Percentiles rank a stretch among this genome's conserved stretches.
Evolutionary conservation across 2,113 vertebrate genomes (phyloP).

Genomic region (Odontophorus gujanensis): DNA sequence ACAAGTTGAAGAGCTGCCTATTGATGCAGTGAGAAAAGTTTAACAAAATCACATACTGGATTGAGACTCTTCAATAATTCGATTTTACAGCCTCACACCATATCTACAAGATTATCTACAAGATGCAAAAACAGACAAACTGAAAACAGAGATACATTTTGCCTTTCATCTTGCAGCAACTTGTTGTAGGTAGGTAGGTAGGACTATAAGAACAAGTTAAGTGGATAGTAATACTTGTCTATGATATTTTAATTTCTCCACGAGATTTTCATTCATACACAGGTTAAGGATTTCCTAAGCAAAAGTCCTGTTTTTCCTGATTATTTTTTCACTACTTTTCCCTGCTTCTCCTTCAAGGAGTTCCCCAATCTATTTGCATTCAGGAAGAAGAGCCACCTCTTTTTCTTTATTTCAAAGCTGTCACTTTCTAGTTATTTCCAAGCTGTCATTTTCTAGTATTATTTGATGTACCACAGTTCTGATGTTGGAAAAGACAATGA

Average conservation of each 20-base stretch:
- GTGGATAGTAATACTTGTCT: not conserved
- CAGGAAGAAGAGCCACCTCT: not conserved
- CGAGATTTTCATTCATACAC: not conserved
- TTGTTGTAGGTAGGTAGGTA: no score
- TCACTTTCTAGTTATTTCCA: not conserved
- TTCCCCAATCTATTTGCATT: rapidly evolving
- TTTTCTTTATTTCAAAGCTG: not conserved
- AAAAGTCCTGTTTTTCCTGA: not conserved
- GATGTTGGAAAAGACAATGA: not conserved
- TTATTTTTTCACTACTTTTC: not conserved
- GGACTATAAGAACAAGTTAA: not conserved
- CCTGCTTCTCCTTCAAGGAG: not conserved
- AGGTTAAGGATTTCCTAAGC: not conserved
- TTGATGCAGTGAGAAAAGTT: not conserved
- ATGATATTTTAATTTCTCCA: not conserved
- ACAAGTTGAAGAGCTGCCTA: not conserved
- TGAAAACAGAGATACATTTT: not conserved
- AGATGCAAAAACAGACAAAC: not conserved
- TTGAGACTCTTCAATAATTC: not conserved
- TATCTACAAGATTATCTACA: not conserved
- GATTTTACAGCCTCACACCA: not conserved
- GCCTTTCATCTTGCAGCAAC: not conserved
- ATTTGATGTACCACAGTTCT: not conserved
- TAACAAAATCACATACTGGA: not conserved
- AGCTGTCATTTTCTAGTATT: not conserved